Evolutionary conservation across 2,888 invertebrate genomes (phyloP), one percentile per base, ranked within the genome.

Genomic region (Cephus pulcher): DNA sequence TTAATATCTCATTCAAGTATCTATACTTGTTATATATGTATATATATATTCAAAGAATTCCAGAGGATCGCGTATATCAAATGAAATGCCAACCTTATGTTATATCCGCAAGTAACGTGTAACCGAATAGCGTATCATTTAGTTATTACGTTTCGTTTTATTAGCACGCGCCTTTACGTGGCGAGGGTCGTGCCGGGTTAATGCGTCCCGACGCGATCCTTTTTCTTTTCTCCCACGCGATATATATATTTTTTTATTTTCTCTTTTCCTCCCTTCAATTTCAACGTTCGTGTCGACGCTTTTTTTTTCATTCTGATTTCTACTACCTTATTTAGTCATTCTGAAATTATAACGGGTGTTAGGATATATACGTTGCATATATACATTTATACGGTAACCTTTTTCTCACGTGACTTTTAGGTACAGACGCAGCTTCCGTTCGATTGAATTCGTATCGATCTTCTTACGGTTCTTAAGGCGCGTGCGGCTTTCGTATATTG

Each of bases 371-470:
- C 3, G 35, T 35, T 56, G 1, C 4, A 15, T 40, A 12, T 40
- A 15, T 56, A 23, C 4, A 56, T 56, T 23, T 2, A 56, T 23
- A 6, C 15, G 6, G 1, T 40, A 9, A 56, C 23, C 40, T 56
- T 56, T 56, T 56, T 23, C 40, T 56, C 40, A 56, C 23, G 23
- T 56, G 40, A 23, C 40, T 56, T 23, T 56, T 56, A 56, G 23
- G 6, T 23, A 56, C 40, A 9, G 40, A 56, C 40, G 15, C 71
- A 71, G 71, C 71, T 71, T 71, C 71, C 71, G 75, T 75, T 78
- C 75, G 74, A 78, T 78, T 75, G 78, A 75, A 75, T 69, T 35
- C 70, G 75, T 78, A 78, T 78, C 78, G 78, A 78, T 78, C 78
- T 69, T 78, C 70, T 70, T n/a, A 71, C 71, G 32, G 33, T 32